Base-by-base conservation (phyloP, 2,888 invertebrate species). In the Philonicus albiceps region DNA sequence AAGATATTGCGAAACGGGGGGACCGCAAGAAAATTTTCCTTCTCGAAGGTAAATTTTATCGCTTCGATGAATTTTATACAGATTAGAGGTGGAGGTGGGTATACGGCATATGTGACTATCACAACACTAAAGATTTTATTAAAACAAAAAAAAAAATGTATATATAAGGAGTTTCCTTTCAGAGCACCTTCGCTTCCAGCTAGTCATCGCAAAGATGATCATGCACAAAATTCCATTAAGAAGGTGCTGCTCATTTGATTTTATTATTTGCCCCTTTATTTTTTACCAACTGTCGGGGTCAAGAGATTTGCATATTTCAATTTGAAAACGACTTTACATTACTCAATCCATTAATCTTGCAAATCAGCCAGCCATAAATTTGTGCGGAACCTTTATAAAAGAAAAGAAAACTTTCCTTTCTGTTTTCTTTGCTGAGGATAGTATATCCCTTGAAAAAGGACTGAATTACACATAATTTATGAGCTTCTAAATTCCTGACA, bases 11-110 rank as follows among this genome's bases (percentile, higher is more conserved):
- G 22, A 22, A 22, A 8, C 22, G 13, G 16, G 40, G 27, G 64
- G 19, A 76, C 40, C 37, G 22, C 22, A 34, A 76, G 40, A 34
- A 22, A 76, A 37, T 19, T 76, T 22, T 40, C 22, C 76, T 76
- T 7, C 76, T 37, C 76, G n/a, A 76, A 76, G 76, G 76, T 37
- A 22, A 22, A 76, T 37, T 37, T 76, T 40, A 76, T 76, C 76
- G 34, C 7, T 22, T 11, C 34, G 19, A 76, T 19, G 40, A 22
- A 13, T 76, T 76, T 43, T 22, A 43, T 76, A 22, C 19, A 40
- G 76, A 76, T 76, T 76, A 76, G 43, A n/a, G 76, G 22, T 40
- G 22, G 22, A 3, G 76, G 19, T 22, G 19, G 76, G 27, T 2
- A 27, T 64, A 64, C 8, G 0, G 64, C 64, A 64, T 4, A 22